Base-by-base conservation (phyloP, 2,888 invertebrate genomes). In the Scaptodrosophila latifasciaeformis region DNA sequence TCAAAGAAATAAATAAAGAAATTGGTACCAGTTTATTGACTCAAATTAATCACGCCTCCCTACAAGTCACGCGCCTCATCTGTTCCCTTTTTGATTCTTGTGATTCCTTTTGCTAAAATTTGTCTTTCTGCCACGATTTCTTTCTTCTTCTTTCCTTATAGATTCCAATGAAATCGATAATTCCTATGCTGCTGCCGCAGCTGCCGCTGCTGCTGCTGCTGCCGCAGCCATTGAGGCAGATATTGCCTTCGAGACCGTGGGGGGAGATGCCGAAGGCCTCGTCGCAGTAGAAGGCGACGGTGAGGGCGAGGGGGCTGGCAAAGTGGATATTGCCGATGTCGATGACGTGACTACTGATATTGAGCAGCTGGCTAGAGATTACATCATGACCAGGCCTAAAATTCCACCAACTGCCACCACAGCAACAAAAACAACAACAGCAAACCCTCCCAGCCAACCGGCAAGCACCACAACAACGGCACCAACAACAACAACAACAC, bases 91-190 rank as follows among this genome's bases (percentile, higher is more conserved):
- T 65, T 52, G 54, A 50, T 15, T 40, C 52, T 67, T 65, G 58
- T 55, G 52, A 59, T 59, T 62, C 51, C 51, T 63, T 54, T 57
- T 71, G 54, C 61, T 47, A 57, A 34, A 13, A 34, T 18, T 24
- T 40, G 30, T 19, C 49, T 15, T 21, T 34, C 10, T 12, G 17
- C 40, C 21, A 12, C 34, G 48, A 19, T 48, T 39, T 43, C 45
- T 43, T 21, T 35, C n/a, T 35, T 63, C 35, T 46, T 15, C 44
- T 27, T 34, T 54, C 6, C 15, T n/a, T 66, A 54, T 55, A 81
- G 81, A 79, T 70, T 75, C 78, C 56, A 78, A 69, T 70, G 78
- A 82, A 82, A 83, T 83, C 69, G 78, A 82, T 81, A 81, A 79
- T 76, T 79, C 79, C 67, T 71, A 72, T 67, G 59, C 59, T 39